phyloP scores from a whole-genome alignment of 2,797 vertebrate species.

The Sebastes itinus region DNA sequence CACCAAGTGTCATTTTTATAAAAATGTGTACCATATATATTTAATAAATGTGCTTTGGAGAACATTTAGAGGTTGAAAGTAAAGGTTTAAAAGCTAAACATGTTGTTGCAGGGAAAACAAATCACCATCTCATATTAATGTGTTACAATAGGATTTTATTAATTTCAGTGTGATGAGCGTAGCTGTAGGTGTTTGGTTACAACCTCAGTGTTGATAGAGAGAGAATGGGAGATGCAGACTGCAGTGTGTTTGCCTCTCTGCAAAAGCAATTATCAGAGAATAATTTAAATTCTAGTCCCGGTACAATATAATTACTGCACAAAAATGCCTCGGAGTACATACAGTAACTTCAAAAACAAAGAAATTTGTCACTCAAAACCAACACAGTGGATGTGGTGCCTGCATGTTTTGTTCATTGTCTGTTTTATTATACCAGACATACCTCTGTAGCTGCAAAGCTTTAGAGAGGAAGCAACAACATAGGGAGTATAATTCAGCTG shows the following conservation, averaged over 20 bases:
- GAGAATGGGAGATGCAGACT: constrained; percentile 3
- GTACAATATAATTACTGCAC: constrained; percentile 53
- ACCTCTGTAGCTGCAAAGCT: constrained; percentile 4
- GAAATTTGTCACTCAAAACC: constrained; percentile 23
- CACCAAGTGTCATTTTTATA: constrained; percentile 61
- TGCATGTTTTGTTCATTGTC: neutral
- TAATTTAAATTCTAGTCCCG: constrained; percentile 51
- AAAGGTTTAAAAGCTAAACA: neutral
- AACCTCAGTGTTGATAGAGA: constrained; percentile 28
- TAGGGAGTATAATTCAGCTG: neutral
- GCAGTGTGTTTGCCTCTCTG: constrained; percentile 27
- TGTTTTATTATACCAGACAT: constrained; percentile 4
- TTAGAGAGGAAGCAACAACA: neutral
- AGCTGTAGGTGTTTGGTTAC: constrained; percentile 20
- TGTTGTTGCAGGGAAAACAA: neutral
- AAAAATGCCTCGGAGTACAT: constrained; percentile 41
- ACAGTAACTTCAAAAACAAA: constrained; percentile 40
- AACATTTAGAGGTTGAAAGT: neutral
- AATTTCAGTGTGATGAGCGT: constrained; percentile 10
- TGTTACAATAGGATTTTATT: constrained; percentile 6
- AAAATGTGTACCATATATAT: neutral
- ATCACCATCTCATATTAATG: constrained; percentile 3
- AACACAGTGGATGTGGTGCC: neutral
- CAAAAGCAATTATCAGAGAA: constrained; percentile 60
- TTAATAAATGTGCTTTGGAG: neutral